Evolutionary conservation across 1,140 invertebrate species (phyloP), one percentile per base, ranked within the genome.

Genomic region (Arion vulgaris): DNA sequence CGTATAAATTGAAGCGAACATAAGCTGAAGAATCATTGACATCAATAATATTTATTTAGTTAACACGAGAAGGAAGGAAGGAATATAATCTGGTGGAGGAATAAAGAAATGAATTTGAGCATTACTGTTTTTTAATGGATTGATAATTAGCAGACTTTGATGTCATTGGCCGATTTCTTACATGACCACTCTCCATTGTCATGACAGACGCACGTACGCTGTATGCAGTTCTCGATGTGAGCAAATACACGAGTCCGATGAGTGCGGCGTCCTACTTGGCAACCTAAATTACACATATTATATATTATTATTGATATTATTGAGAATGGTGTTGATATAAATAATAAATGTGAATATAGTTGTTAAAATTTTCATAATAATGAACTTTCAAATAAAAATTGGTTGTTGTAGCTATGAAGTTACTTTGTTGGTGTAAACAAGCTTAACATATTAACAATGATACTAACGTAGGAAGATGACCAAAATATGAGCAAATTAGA

Each of bases 171-270:
- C 9, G 66, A 26, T 36, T 41, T 34, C 41, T 53, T 72, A 72
- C 88, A 89, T 13, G 68, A 81, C 83, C 84, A 86, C 11, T 84
- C 49, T 0, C 87, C 88, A 57, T 84, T 80, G 68, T 85, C 78
- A 80, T 86, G 85, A 69, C 88, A 89, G 41, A 86, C 85, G 45
- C 88, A 89, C 53, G 82, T 85, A 39, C 84, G 81, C 62, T 87
- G 83, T 26, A 83, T 51, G 73, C 88, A 89, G 34, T 85, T 49
- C 15, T 86, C 81, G 4, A 69, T 53, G 45, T 79, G 86, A 19
- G 86, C 81, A 41, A 89, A 89, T n/a, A 86, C 69, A 17, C 83
- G 82, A 0, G 85, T 88, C 74, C 80, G 85, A 76, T 86, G 85
- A 2, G 82, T 85, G 26, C 81, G 68, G 41, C 83, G 82, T 0